Evolutionary conservation across 2,797 vertebrate species (phyloP), one percentile per base, ranked within the genome.

Genomic region (Dryobates pubescens): DNA sequence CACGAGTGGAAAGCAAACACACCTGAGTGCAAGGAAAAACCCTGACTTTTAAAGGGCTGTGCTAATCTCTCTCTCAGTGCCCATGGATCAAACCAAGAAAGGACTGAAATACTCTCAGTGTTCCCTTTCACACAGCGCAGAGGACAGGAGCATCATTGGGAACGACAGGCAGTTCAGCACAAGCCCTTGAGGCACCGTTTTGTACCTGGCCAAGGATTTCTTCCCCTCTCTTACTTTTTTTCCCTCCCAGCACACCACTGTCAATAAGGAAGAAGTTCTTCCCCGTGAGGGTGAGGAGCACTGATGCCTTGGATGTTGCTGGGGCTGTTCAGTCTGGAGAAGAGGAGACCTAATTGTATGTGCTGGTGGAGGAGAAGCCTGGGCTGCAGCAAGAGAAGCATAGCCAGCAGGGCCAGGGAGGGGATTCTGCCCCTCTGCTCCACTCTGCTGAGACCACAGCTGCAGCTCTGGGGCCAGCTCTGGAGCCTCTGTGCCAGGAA

Each of bases 91-190:
- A 47, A 57, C 43, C 20, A 22, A 22, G 58, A 17, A 29, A 59
- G 15, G 18, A 85, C 85, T 56, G 57, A 81, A 95, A 86, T 19
- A 58, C 53, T 24, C 68, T 38, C 70, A 19, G 74, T 6, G 6
- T 26, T 59, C 14, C 32, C 77, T 57, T 90, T 59, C 53, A 61
- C 38, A 24, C 2, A 27, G 20, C 56, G 49, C 15, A 34, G 77
- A 62, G 12, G 0, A 34, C 1, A 2, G 90, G 49, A 68, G 9
- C 18, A 17, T 32, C 75, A 27, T 5, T 23, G 32, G 3, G 30
- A 54, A 56, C 18, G 27, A 32, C 75, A 68, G 34, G 0, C 0
- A 87, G 13, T 12, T 26, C 9, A 1, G 7, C 63, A 63, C 2
- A 3, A 79, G 63, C 47, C 73, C 62, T 65, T 26, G 11, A 57